Evolutionary conservation across 2,888 invertebrate genomes (phyloP).

Genomic region (Drosophila longiperda): DNA sequence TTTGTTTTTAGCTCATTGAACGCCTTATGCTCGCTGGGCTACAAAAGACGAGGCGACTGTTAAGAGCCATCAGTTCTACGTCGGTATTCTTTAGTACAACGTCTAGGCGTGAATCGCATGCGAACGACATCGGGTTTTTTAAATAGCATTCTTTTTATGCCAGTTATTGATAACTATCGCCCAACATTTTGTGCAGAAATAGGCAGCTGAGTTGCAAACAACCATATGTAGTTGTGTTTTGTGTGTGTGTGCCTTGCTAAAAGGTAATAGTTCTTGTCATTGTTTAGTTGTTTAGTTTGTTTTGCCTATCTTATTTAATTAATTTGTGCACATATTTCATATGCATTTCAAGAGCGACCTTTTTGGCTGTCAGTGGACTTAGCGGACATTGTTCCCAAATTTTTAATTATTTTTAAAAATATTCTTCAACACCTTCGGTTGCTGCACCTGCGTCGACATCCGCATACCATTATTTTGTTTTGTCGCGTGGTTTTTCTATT

Average conservation of each 20-base stretch:
- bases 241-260: constrained; percentile 5
- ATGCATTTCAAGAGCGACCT: constrained; percentile 25
- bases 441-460: constrained; percentile 23
- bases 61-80: constrained; percentile 64
- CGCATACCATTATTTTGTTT: constrained; percentile 23
- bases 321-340: constrained; percentile 14
- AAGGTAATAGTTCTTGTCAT: constrained; percentile 32
- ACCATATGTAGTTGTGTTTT: constrained; percentile 10
- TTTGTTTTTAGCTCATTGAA: constrained; percentile 30
- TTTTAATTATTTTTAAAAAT: constrained; percentile 22
- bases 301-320: constrained; percentile 4
- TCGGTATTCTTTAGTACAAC: constrained; percentile 60
- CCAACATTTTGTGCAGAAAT: constrained; percentile 35
- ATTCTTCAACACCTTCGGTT: constrained; percentile 20
- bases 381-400: constrained; percentile 32
- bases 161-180: constrained; percentile 60
- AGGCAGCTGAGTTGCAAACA: constrained; percentile 52
- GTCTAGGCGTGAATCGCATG: constrained; percentile 46
- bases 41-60: constrained; percentile 60
- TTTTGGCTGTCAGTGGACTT: constrained; percentile 4
- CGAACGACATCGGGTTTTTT: constrained; percentile 53
- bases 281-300: constrained; percentile 7
- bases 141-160: constrained; percentile 50
- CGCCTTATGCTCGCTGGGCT: constrained; percentile 50
- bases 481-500: constrained; percentile 16